Evolutionary conservation across 2,888 invertebrate genomes (phyloP), one percentile per base, ranked within the genome.

Genomic region (Metallyticus violacea): DNA sequence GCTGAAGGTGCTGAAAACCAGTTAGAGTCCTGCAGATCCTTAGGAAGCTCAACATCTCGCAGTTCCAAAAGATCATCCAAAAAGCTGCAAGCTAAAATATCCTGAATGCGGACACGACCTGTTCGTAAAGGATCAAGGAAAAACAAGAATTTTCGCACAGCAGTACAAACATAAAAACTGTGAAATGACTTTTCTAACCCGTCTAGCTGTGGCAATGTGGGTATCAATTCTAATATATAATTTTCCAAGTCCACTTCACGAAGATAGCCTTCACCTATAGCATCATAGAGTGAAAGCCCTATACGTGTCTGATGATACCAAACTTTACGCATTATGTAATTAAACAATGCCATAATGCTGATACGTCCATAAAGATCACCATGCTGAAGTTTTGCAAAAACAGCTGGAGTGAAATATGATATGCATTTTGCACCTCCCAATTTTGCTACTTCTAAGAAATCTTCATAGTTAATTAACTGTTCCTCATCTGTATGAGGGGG

Each of bases 241-340:
- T 97, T 98, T 91, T 99, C 99, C 89, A 99, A 92, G 91, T 99
- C 98, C 89, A 96, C 95, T 92, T 98, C 98, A 87, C 96, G 94
- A 7, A 98, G 93, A 90, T 96, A 98, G 22, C 98, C 98, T 91
- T 98, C 97, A 0, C 99, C 99, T 1, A 97, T 96, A 82, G 96
- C 96, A 91, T 99, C 99, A 91, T 99, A 99, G 62, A 99, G 93
- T 0, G 98, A 97, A 28, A 99, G 93, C 0, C 98, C 98, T 86
- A 99, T 97, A 90, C 99, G 94, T 0, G 98, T 98, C 92, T 99
- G 98, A 90, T 97, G 97, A 81, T 98, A 92, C 98, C 99, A 99
- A 7, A 98, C 97, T 91, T 98, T 96, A 22, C 97, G 93, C 98
- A 98, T 97, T 0, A 98, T 96, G 90, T 99, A 99, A 92, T 98